Conservation (phyloP, 2,888 invertebrate genomes). For the Catocala fraxini region DNA sequence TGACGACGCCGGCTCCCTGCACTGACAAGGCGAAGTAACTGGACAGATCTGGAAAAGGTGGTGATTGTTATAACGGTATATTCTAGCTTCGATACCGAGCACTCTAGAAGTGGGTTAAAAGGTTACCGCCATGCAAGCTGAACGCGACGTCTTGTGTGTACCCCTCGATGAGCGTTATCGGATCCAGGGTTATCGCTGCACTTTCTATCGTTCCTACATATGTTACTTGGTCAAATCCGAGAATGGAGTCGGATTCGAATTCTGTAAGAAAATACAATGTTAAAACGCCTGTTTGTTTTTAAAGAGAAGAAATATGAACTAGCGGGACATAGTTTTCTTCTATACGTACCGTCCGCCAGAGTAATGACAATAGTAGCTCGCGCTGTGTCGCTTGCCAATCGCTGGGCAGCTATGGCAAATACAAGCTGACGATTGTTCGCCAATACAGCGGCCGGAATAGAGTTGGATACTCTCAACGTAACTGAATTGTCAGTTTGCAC, state of each 20-base stretch:
- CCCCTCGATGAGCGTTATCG: conserved; percentile 54
- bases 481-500: conserved; percentile 27
- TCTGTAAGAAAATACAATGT: conserved; percentile 25
- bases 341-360: conserved; percentile 25
- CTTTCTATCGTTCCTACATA: conserved; percentile 51
- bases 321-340: not conserved
- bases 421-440: conserved; percentile 43
- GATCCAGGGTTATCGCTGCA: conserved; percentile 34
- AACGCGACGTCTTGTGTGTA: conserved; percentile 49
- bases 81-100: not conserved
- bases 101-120: not conserved
- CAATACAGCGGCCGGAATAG: conserved; percentile 33
- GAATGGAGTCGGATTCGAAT: conserved; percentile 19
- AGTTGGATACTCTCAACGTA: conserved; percentile 21
- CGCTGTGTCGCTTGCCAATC: conserved; percentile 24
- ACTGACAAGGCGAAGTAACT: conserved; percentile 31
- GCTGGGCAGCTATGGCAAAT: conserved; percentile 41
- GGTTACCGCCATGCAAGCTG: conserved; percentile 51
- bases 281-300: not conserved
- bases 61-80: not conserved
- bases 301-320: too few relatives aligned
- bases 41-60: conserved; percentile 27
- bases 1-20: conserved; percentile 28
- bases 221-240: conserved; percentile 45
- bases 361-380: conserved; percentile 44